Base-by-base conservation (phyloP, 2,888 invertebrate species). In the Matsumyia berberina region DNA sequence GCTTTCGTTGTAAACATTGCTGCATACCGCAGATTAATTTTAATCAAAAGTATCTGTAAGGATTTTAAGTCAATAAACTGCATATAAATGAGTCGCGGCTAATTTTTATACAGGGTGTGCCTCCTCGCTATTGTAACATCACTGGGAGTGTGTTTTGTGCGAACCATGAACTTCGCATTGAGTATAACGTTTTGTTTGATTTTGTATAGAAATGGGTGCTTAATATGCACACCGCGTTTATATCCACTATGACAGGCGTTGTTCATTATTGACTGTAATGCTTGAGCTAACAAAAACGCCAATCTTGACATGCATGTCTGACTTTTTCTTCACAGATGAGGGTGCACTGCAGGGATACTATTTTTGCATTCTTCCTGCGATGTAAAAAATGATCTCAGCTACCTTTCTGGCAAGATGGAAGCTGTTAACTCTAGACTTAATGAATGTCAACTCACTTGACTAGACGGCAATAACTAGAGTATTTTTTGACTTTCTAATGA, bases 41-140 rank as follows among this genome's bases (percentile, higher is more conserved):
- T 5, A 9, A 8, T n/a, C 5, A 46, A 19, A 46, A 19, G 24
- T 33, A 67, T 3, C 9, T 24, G 0, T 42, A 53, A 31, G 39
- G 11, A 53, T 51, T 73, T 37, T 6, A 51, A 19, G 42, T 42
- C 31, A 73, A 73, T 62, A 51, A 67, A 67, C 15, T 60, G 60
- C 53, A 39, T 12, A 42, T 67, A 1, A 55, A 55, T 3, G 4
- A 42, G 19, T 8, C 39, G 7, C 17, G 15, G 9, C 6, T 37
- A n/a, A 37, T 39, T 37, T 37, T 12, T 51, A 8, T 11, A 12
- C 35, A n/a, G 19, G 49, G 19, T 35, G 49, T 35, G 49, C 4
- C 31, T n/a, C 4, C 6, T 33, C n/a, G 15, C 19, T 9, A 7
- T 5, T 11, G 12, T 29, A 31, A 31, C 31, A 15, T n/a, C 51